Evolutionary conservation across 2,113 vertebrate species (phyloP).

Genomic region (Piprites chloris): DNA sequence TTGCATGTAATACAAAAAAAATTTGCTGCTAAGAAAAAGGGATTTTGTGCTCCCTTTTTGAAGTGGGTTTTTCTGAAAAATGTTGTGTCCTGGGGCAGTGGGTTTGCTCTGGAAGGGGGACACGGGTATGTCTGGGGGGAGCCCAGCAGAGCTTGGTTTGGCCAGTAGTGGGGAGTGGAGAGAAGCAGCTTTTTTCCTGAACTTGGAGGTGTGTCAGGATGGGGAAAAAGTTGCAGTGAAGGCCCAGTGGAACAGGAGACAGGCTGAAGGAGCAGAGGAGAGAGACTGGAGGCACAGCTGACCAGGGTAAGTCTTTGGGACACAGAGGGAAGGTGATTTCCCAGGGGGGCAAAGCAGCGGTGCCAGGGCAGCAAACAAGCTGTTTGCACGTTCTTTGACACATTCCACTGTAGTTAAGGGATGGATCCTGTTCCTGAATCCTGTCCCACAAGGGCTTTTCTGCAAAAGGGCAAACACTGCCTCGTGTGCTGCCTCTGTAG

Average conservation of each 20-base stretch:
- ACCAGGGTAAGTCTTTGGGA: background rate
- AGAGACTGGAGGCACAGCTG: no score
- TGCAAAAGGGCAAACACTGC: background rate
- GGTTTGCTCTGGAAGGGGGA: background rate
- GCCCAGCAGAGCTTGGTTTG: background rate
- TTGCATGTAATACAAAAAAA: background rate
- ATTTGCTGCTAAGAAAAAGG: background rate
- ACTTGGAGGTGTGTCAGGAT: background rate
- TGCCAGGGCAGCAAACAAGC: background rate
- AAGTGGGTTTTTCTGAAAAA: background rate
- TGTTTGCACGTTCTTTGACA: background rate
- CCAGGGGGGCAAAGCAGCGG: no score
- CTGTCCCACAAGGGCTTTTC: background rate
- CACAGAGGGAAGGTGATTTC: no score
- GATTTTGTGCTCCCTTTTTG: background rate
- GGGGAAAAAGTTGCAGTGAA: background rate
- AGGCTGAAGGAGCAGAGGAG: background rate
- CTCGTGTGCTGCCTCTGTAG: background rate
- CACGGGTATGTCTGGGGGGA: background rate
- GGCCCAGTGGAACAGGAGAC: background rate
- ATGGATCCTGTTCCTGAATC: background rate
- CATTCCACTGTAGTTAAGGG: background rate
- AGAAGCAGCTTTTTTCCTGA: background rate
- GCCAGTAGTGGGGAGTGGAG: background rate
- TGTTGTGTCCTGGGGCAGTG: background rate